Evolutionary conservation across 37 sponge, comb jelly and placozoan genomes (phyloP).

Genomic region (Chondrilla cf. caribensis): DNA sequence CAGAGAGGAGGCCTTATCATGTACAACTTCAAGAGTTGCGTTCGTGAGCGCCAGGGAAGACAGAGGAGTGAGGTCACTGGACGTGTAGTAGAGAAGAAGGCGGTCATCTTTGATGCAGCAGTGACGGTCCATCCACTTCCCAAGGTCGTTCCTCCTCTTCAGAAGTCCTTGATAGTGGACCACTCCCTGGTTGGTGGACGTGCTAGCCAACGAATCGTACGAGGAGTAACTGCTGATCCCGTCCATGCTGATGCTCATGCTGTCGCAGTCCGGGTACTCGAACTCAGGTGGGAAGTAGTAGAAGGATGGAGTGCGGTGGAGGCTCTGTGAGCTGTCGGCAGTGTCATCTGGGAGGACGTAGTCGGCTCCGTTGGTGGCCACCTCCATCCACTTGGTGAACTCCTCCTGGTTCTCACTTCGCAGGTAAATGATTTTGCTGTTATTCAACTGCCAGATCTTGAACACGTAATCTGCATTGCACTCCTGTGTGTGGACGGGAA

Average conservation of each 20-base stretch:
- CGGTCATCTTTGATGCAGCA: constrained; percentile 40
- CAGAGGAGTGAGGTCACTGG: constrained; percentile 37
- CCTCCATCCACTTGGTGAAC: constrained; percentile 38
- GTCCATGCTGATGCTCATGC: too few relatives aligned
- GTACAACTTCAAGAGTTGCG: not conserved
- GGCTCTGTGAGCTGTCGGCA: constrained; percentile 3
- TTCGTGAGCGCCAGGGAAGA: constrained; percentile 27
- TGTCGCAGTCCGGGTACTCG: not conserved
- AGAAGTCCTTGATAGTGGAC: constrained; percentile 38
- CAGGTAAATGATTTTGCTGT: constrained; percentile 50
- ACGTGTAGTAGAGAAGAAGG: constrained; percentile 29
- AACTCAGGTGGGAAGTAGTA: constrained; percentile 12
- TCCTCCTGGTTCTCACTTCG: constrained; percentile 39
- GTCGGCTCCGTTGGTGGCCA: constrained; percentile 56
- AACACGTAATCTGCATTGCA: constrained; percentile 36
- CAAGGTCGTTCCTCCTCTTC: constrained; percentile 41
- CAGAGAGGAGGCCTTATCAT: not conserved
- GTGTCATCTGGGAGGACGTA: constrained; percentile 24
- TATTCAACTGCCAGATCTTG: constrained; percentile 56
- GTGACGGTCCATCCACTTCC: constrained; percentile 53
- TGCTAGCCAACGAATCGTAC: not conserved
- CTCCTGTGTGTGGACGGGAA: not conserved
- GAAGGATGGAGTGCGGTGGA: constrained; percentile 2
- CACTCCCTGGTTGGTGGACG: not conserved
- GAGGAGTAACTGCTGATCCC: not conserved